Conservation (phyloP, 2,113 vertebrate species). For the Sciurus niger region DNA sequence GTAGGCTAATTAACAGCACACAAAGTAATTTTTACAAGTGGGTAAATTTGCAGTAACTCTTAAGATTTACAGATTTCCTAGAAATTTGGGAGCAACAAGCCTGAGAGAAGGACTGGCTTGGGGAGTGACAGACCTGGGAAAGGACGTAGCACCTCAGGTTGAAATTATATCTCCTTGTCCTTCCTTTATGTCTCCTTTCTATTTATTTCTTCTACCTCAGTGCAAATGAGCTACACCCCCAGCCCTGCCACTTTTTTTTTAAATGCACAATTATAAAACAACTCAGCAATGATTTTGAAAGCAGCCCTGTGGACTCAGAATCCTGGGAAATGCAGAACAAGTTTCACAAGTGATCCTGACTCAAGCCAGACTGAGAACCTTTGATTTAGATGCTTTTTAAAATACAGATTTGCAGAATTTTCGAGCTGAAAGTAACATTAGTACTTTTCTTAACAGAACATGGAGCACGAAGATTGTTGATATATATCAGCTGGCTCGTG, state of each 20-base stretch:
- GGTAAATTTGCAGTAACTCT: neutral
- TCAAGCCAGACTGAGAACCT: neutral
- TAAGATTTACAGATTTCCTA: neutral
- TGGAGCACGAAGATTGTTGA: neutral
- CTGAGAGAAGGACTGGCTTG: neutral
- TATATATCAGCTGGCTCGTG: neutral
- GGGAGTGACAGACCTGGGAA: no score
- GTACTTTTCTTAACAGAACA: neutral
- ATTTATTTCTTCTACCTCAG: neutral
- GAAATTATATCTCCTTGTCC: neutral
- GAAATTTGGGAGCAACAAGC: neutral
- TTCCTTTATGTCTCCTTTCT: neutral
- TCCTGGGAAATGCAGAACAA: neutral
- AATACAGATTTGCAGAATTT: neutral
- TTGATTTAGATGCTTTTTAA: neutral
- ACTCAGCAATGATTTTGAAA: neutral
- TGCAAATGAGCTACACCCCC: neutral
- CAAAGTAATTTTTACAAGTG: neutral
- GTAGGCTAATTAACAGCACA: neutral
- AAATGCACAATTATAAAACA: neutral
- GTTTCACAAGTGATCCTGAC: neutral
- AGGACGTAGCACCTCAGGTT: no score
- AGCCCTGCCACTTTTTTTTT: neutral
- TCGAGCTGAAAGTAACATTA: conserved; percentile 17
- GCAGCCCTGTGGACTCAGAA: neutral